Conservation (phyloP, 2,113 vertebrate genomes). For the Caretta caretta region DNA sequence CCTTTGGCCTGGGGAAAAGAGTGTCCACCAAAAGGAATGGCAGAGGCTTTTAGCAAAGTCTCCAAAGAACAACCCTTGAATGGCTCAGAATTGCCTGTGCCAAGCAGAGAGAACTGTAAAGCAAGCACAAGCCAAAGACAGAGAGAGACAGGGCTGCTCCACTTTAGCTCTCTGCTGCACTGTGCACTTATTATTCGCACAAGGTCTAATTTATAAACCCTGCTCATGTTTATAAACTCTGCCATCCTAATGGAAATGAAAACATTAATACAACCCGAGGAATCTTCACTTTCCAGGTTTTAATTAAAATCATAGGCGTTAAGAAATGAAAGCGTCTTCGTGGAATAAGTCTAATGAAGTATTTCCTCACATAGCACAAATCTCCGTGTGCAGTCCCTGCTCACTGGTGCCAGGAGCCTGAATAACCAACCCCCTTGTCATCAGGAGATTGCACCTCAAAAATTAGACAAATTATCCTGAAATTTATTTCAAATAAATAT, state of each 20-base stretch:
- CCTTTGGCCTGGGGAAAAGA: constrained; percentile 54
- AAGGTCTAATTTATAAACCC: constrained; percentile 84
- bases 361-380: constrained; percentile 76
- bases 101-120: constrained; percentile 58
- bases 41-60: constrained; percentile 51
- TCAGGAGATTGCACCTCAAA: constrained; percentile 51
- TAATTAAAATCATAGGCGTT: constrained; percentile 88
- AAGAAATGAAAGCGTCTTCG: constrained; percentile 79
- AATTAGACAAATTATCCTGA: constrained; percentile 76
- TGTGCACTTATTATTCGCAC: constrained; percentile 76
- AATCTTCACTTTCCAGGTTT: constrained; percentile 86
- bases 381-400: constrained; percentile 73
- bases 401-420: constrained; percentile 48
- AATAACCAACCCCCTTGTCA: constrained; percentile 54
- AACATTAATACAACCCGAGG: constrained; percentile 84
- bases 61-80: constrained; percentile 46
- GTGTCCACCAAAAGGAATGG: constrained; percentile 49
- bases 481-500: constrained; percentile 72
- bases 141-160: constrained; percentile 75
- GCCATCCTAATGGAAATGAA: constrained; percentile 83
- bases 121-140: constrained; percentile 50
- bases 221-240: constrained; percentile 83
- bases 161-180: constrained; percentile 64
- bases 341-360: constrained; percentile 86
- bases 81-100: constrained; percentile 45